Conservation (phyloP, 1,140 invertebrate species). For the Tetraneura akinire region DNA sequence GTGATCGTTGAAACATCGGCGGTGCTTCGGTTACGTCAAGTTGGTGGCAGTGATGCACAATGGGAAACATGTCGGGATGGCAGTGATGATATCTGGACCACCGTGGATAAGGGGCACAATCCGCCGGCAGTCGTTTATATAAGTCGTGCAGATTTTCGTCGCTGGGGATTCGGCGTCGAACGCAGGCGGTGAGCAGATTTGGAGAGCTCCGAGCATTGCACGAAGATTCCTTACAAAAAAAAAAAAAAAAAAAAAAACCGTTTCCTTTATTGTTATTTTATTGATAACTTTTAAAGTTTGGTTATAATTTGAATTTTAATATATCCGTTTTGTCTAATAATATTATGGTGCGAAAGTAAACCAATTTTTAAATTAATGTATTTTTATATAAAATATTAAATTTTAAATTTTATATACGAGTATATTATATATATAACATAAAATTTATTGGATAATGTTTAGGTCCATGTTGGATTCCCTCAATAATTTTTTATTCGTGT, state of each 20-base stretch:
- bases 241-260: neutral
- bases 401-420: too few relatives aligned
- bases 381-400: too few relatives aligned
- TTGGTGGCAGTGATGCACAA: slow-evolving; percentile 32
- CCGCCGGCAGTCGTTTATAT: slow-evolving; percentile 59
- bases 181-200: slow-evolving; percentile 81
- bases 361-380: too few relatives aligned
- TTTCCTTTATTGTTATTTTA: neutral
- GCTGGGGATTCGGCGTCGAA: slow-evolving; percentile 76
- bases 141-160: slow-evolving; percentile 79
- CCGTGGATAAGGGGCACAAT: slow-evolving; percentile 72
- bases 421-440: too few relatives aligned
- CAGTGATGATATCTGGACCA: slow-evolving; percentile 59
- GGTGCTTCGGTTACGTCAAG: neutral
- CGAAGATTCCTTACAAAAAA: slow-evolving; percentile 58
- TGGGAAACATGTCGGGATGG: slow-evolving; percentile 13
- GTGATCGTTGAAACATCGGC: neutral
- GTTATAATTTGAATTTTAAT: too few relatives aligned
- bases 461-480: too few relatives aligned
- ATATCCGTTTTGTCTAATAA: too few relatives aligned
- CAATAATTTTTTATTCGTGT: too few relatives aligned
- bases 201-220: slow-evolving; percentile 65
- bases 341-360: too few relatives aligned
- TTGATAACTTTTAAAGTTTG: too few relatives aligned
- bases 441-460: too few relatives aligned